Evolutionary conservation across 2,113 vertebrate genomes (phyloP).

Genomic region (Ailurus styani): DNA sequence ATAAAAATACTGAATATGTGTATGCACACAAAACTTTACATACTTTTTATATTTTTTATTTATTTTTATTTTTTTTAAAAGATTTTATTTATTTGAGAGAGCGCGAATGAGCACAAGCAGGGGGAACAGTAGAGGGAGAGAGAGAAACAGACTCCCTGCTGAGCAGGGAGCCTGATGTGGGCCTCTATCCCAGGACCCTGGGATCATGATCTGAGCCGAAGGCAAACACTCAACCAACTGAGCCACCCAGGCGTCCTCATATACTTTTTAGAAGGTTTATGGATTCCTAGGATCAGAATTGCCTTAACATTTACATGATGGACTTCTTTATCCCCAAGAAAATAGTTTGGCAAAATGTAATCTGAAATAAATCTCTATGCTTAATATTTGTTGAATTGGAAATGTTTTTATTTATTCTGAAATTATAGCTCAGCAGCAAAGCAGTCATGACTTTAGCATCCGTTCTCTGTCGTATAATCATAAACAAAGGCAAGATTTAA

Average conservation of each 20-base stretch:
- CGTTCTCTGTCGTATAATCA: not conserved
- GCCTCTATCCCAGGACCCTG: too few relatives aligned
- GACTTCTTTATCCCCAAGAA: not conserved
- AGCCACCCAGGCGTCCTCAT: too few relatives aligned
- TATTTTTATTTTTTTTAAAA: too few relatives aligned
- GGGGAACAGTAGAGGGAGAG: too few relatives aligned
- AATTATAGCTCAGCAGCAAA: not conserved
- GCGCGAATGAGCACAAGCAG: too few relatives aligned
- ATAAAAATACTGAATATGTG: not conserved
- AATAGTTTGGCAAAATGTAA: not conserved
- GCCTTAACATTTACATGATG: not conserved
- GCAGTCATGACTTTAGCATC: not conserved
- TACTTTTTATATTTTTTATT: not conserved
- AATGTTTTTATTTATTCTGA: not conserved
- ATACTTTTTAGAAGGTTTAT: not conserved
- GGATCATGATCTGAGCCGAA: too few relatives aligned
- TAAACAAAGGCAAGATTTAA: not conserved
- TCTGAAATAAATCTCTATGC: not conserved
- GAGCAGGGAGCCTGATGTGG: too few relatives aligned
- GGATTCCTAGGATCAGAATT: not conserved
- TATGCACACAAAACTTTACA: not conserved
- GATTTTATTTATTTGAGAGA: too few relatives aligned
- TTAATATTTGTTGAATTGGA: not conserved
- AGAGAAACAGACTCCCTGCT: too few relatives aligned
- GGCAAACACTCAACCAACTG: too few relatives aligned